phyloP scores from a whole-genome alignment of 2,113 vertebrate species.

The Crotalus viridis region DNA sequence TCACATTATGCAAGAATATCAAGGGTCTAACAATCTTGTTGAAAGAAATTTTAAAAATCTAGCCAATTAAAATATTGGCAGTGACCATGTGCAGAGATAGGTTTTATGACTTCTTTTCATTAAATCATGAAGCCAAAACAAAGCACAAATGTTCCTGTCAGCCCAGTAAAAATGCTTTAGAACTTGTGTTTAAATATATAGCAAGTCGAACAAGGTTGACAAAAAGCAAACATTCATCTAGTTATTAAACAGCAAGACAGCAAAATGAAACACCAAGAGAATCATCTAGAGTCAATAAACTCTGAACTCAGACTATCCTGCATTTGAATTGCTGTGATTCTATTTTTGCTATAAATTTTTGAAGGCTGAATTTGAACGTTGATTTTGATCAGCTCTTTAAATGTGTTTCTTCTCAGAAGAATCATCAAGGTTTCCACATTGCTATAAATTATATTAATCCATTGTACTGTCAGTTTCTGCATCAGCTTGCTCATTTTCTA shows the following conservation, averaged over 20 bases:
- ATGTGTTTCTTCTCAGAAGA: no score
- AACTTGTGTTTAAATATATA: slow-evolving; percentile 3
- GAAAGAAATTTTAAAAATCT: slow-evolving; percentile 44
- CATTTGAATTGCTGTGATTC: no score
- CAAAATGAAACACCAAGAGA: neutral
- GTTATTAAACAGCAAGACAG: neutral
- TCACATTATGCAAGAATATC: slow-evolving; percentile 30
- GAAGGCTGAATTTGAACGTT: no score
- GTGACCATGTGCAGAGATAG: slow-evolving; percentile 51
- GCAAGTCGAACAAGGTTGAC: neutral
- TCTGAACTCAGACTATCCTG: no score
- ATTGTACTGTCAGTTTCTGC: no score
- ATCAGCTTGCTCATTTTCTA: no score
- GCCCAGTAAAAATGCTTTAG: neutral
- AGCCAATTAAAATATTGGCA: slow-evolving; percentile 53
- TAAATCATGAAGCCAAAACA: slow-evolving; percentile 47
- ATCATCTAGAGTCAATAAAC: no score
- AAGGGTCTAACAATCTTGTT: slow-evolving; percentile 49
- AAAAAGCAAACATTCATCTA: neutral
- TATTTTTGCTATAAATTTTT: no score
- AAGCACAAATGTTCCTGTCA: slow-evolving; percentile 34
- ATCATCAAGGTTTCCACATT: no score
- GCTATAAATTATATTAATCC: no score
- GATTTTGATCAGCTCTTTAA: no score
- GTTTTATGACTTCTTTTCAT: slow-evolving; percentile 55